These are phyloP conservation scores for Diglossa brunneiventris DNA, from an alignment of 2,113 vertebrate genomes.

Conservation along the genomic window DNA sequence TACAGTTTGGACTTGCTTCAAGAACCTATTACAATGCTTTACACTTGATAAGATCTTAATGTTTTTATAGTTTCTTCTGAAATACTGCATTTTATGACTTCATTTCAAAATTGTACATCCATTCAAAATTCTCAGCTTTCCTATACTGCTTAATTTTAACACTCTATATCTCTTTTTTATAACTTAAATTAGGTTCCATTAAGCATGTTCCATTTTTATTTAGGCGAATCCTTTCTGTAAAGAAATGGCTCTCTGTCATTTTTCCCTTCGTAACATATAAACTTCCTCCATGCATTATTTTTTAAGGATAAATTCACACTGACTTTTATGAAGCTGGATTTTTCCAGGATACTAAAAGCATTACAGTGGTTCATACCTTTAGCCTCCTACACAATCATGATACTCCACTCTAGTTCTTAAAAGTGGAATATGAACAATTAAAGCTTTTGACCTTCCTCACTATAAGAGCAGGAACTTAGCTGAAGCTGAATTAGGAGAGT, in stretches of 20 bases:
- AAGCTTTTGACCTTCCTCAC: background rate
- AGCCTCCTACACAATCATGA: background rate
- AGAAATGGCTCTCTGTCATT: background rate
- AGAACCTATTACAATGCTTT: background rate
- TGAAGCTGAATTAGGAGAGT: background rate
- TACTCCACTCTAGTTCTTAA: background rate
- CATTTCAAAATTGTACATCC: background rate
- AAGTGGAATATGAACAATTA: background rate
- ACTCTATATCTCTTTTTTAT: background rate
- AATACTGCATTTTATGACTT: background rate
- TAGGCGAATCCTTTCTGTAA: background rate
- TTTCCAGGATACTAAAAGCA: background rate
- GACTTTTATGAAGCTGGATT: background rate
- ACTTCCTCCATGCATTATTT: background rate
- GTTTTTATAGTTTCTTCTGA: background rate
- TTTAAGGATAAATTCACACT: background rate
- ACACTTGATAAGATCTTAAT: background rate
- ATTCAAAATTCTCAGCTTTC: background rate
- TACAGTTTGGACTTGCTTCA: background rate
- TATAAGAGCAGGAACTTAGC: background rate
- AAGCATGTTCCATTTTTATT: background rate
- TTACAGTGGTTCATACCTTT: background rate
- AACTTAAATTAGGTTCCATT: background rate
- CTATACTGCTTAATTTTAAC: background rate
- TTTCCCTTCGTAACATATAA: background rate